These are phyloP conservation scores for Ectropis crepuscularia DNA, from an alignment of 2,888 invertebrate species.

Conservation along the genomic window DNA sequence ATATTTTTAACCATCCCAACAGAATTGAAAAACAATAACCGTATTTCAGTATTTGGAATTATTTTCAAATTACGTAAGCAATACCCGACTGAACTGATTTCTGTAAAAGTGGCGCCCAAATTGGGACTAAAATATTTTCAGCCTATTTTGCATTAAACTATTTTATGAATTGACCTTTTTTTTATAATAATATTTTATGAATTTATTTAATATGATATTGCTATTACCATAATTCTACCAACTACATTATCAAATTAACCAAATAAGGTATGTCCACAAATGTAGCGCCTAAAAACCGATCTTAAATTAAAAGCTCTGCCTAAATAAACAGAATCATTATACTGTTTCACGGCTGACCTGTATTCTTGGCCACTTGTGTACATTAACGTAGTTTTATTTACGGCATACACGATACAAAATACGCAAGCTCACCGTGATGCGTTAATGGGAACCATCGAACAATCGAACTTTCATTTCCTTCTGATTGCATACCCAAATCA, in stretches of 20 bases:
- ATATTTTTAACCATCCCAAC: too few relatives aligned
- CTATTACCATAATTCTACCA: too few relatives aligned
- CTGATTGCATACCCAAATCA: slow-evolving; percentile 36
- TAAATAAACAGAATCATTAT: slow-evolving; percentile 2
- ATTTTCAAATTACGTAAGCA: neutral
- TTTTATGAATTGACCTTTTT: too few relatives aligned
- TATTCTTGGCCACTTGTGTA: slow-evolving; percentile 46
- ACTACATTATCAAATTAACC: too few relatives aligned
- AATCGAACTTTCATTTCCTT: slow-evolving; percentile 46
- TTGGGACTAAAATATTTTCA: neutral
- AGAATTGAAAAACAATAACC: too few relatives aligned
- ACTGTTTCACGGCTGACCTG: slow-evolving; percentile 36
- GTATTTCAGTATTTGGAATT: neutral
- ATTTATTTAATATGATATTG: too few relatives aligned
- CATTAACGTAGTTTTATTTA: slow-evolving; percentile 53
- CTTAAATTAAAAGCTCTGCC: slow-evolving; percentile 9
- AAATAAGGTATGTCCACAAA: neutral
- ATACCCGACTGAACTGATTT: too few relatives aligned
- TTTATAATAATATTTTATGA: too few relatives aligned
- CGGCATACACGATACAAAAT: slow-evolving; percentile 47
- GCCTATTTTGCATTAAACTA: too few relatives aligned
- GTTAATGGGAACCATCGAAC: slow-evolving; percentile 42
- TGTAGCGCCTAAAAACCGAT: slow-evolving; percentile 46
- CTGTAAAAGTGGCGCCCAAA: slow-evolving; percentile 5
- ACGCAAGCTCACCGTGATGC: slow-evolving; percentile 51